Percentiles rank a stretch among this genome's conserved stretches.
Conservation (phyloP, 2,113 vertebrate species). For the Glaucomys volans region DNA sequence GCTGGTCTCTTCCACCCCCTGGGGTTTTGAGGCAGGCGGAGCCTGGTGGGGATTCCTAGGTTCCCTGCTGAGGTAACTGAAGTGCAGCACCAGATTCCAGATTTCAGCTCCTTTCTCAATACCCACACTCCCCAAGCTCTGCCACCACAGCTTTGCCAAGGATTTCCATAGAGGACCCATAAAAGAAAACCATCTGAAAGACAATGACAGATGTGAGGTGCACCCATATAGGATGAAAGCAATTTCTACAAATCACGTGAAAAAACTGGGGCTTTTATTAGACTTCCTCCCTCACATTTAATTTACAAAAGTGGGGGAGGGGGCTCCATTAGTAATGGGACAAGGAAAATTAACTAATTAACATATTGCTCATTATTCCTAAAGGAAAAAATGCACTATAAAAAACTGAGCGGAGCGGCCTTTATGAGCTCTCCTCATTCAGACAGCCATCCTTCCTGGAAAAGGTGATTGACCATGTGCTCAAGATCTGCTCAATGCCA, state of each 20-base stretch:
- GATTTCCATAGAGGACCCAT: neutral
- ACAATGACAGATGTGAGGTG: neutral
- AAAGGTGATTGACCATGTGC: neutral
- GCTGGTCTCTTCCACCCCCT: neutral
- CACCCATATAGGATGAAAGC: neutral
- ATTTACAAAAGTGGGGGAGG: neutral
- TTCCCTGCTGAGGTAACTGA: neutral
- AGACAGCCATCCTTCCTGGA: neutral
- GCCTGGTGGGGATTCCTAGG: neutral
- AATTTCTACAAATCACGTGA: neutral
- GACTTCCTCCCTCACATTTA: neutral
- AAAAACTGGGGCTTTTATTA: neutral
- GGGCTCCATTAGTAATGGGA: neutral
- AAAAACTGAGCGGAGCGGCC: neutral
- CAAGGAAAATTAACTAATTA: neutral
- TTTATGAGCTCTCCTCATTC: neutral
- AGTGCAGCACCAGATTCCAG: neutral
- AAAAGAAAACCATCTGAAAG: neutral
- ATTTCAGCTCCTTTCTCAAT: neutral
- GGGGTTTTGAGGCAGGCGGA: neutral
- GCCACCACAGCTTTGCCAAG: neutral
- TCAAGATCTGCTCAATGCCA: neutral
- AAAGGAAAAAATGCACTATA: neutral
- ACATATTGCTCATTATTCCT: neutral
- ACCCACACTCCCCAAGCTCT: neutral